Evolutionary conservation across 2,888 invertebrate genomes (phyloP).

Genomic region (Tenthredo distinguenda): DNA sequence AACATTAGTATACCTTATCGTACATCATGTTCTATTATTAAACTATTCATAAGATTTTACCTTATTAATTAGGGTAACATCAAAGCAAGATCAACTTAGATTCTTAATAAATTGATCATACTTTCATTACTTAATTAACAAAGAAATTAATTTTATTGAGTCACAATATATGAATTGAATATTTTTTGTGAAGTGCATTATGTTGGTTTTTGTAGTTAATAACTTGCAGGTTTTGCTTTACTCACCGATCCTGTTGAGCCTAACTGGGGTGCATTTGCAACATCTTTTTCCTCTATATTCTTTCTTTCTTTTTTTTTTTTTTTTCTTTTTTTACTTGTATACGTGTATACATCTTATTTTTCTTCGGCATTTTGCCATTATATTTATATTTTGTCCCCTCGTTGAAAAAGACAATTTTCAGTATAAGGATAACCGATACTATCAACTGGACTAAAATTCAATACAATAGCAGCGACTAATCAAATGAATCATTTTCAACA

Average conservation of each 20-base stretch:
- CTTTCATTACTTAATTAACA: background rate
- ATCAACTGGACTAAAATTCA: slow-evolving; percentile 40
- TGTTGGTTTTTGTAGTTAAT: slow-evolving; percentile 65
- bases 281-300: slow-evolving; percentile 63
- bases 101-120: background rate
- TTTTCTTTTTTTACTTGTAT: slow-evolving; percentile 58
- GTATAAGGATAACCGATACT: slow-evolving; percentile 20
- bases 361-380: slow-evolving; percentile 66
- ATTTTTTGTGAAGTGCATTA: slow-evolving; percentile 63
- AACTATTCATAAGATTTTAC: slow-evolving; percentile 18
- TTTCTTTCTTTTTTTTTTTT: slow-evolving; percentile 59
- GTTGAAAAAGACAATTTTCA: slow-evolving; percentile 56
- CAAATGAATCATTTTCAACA: slow-evolving; percentile 9
- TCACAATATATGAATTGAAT: background rate
- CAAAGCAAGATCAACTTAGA: background rate
- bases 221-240: slow-evolving; percentile 71
- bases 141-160: background rate
- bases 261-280: slow-evolving; percentile 80
- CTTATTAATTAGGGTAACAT: background rate
- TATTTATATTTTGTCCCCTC: slow-evolving; percentile 78
- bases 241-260: slow-evolving; percentile 73
- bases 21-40: background rate
- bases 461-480: slow-evolving; percentile 27
- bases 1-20: background rate
- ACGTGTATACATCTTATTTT: slow-evolving; percentile 47